Evolutionary conservation across 2,888 invertebrate species (phyloP).

Genomic region (Nomada flava): DNA sequence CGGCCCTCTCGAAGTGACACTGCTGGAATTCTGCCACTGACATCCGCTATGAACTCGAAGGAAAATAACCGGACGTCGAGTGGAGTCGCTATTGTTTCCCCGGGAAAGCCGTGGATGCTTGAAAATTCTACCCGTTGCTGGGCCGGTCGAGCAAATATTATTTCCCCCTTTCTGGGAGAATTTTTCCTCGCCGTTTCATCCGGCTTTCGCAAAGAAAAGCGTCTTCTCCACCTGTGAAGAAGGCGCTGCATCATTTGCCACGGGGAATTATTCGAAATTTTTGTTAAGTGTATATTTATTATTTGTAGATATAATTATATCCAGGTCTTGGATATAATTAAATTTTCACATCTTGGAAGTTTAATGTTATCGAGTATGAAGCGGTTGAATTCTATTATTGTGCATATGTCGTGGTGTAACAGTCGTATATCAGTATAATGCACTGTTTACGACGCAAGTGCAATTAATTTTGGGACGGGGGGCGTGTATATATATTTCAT

Average conservation of each 20-base stretch:
- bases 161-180: conserved; percentile 25
- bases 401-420: too few relatives aligned
- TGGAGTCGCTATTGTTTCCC: conserved; percentile 63
- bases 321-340: too few relatives aligned
- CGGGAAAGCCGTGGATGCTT: conserved; percentile 24
- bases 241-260: too few relatives aligned
- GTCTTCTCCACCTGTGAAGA: not conserved
- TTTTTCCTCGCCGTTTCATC: conserved; percentile 10
- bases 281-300: not conserved
- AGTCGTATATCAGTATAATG: too few relatives aligned
- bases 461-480: too few relatives aligned
- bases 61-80: conserved; percentile 65
- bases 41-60: conserved; percentile 47
- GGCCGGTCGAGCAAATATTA: conserved; percentile 25
- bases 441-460: too few relatives aligned
- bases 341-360: too few relatives aligned
- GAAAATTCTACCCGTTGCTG: conserved; percentile 37
- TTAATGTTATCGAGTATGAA: too few relatives aligned
- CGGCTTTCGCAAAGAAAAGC: not conserved
- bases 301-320: not conserved
- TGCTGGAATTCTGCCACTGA: conserved; percentile 46
- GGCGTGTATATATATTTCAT: too few relatives aligned
- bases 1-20: conserved; percentile 35
- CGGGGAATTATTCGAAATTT: too few relatives aligned
- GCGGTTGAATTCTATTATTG: too few relatives aligned